Base-by-base conservation (phyloP, 2,113 vertebrate species). In the Osmerus mordax region DNA sequence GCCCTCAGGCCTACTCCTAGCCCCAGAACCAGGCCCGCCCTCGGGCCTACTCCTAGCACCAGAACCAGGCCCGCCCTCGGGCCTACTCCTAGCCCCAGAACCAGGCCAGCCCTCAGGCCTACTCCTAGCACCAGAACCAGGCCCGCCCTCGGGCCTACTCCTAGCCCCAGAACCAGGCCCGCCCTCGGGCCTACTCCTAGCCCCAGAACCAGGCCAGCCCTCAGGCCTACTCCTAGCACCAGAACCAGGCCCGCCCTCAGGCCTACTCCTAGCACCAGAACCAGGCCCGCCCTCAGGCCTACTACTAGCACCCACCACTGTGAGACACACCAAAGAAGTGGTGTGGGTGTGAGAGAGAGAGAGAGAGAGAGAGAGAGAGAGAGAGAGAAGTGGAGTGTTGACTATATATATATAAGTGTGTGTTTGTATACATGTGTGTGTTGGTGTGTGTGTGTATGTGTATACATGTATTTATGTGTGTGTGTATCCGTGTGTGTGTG, bases 141-240 rank as follows among this genome's bases (percentile, higher is more conserved):
- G 19, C 59, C 56, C 6, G 81, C 83, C 82, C 85, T 74, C 75
- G 76, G 80, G 83, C 73, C 81, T 78, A 83, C 78, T 84, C 86
- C 73, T 85, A 71, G 84, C 83, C 80, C 7, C 32, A 36, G 74
- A 78, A 83, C 77, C 59, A 25, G 19, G 19, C 59, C 56, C 1
- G 80, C 82, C 82, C 86, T 74, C 74, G 78, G 80, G 82, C 72
- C 81, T 78, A 82, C 80, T 85, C 86, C 74, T 84, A 71, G 84
- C 83, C n/a, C n/a, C n/a, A n/a, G n/a, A n/a, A n/a, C n/a, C n/a
- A 23, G 23, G 23, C 23, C 23, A 1, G 23, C 82, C 82, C 86
- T 74, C 73, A 77, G 80, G 83, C 71, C 81, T 78, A 81, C 80
- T 85, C 86, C 73, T 85, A 71, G 84, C 83, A 1, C 67, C 58